Base-by-base conservation (phyloP, 2,888 invertebrate species). In the Meteorus cinctellus region DNA sequence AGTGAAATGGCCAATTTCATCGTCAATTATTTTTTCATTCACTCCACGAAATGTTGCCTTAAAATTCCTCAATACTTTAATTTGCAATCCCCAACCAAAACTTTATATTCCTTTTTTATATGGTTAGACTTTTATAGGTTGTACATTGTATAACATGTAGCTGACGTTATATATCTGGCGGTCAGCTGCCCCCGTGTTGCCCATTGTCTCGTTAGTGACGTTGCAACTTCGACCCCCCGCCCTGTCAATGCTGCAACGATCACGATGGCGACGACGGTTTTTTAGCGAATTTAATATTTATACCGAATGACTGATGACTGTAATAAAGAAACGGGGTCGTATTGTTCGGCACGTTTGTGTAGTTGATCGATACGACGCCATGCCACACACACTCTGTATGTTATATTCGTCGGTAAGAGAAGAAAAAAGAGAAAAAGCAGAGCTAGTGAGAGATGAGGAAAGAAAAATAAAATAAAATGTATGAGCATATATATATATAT, bases 241-340 rank as follows among this genome's bases (percentile, higher is more conserved):
- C 78, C 77, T 72, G 51, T 55, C 74, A 77, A 77, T 55, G 55
- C 76, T 75, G 77, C 73, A 76, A 29, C 65, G 65, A 74, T 65
- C 60, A 71, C 60, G 69, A 72, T 71, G 74, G 75, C 78, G 79
- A 68, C 75, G 76, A 71, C 76, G 78, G 82, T 87, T 89, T 88
- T 88, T 88, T 87, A 89, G 84, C 88, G 86, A 88, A 89, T 89
- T 89, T 89, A 89, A 89, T 89, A 89, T 89, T 89, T 89, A 89
- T 89, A 88, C 87, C 84, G 87, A 89, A 87, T 89, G 89, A 89
- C 89, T 89, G 89, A 89, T 89, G 89, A 89, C 88, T 85, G 84
- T 84, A 87, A 89, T 88, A 89, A 88, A 87, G 86, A 86, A 85
- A 85, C 86, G 84, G 86, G 85, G 86, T 83, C 80, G 86, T 81